These are phyloP conservation scores for Phodopus roborovskii DNA, from an alignment of 2,113 vertebrate species.

Conservation along the genomic window DNA sequence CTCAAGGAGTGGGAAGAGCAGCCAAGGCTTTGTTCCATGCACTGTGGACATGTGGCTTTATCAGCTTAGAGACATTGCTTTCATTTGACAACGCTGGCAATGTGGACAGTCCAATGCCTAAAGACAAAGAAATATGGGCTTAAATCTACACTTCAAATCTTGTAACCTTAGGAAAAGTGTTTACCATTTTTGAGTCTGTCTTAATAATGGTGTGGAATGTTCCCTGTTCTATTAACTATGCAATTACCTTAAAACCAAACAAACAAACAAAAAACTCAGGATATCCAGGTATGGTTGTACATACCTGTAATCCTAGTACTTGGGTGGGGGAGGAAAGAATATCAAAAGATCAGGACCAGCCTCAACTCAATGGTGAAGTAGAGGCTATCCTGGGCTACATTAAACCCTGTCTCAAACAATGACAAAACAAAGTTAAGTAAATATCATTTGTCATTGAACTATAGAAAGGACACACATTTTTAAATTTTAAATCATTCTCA, in stretches of 20 bases:
- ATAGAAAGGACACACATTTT: background rate
- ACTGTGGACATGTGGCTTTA: background rate
- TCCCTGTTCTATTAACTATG: background rate
- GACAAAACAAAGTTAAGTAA: background rate
- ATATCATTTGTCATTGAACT: no score
- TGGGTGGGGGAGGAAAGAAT: accelerated
- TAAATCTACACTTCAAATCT: background rate
- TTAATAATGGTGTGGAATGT: background rate
- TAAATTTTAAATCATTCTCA: background rate
- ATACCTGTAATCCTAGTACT: background rate
- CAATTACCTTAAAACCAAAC: background rate
- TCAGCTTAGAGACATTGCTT: background rate
- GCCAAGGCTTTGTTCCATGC: background rate
- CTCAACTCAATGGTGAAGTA: background rate
- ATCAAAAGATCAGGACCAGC: background rate
- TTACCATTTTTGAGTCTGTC: background rate
- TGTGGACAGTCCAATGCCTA: background rate
- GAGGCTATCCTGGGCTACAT: background rate
- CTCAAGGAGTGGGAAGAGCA: background rate
- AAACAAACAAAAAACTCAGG: background rate
- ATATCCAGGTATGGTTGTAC: background rate
- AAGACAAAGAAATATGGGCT: background rate
- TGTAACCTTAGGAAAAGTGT: background rate
- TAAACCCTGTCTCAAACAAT: background rate
- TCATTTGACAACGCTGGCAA: background rate